Percentiles rank a stretch among this genome's conserved stretches.
These are phyloP conservation scores for Pseudeuparius sepicola DNA, from an alignment of 2,888 invertebrate genomes.

Conservation along the genomic window DNA sequence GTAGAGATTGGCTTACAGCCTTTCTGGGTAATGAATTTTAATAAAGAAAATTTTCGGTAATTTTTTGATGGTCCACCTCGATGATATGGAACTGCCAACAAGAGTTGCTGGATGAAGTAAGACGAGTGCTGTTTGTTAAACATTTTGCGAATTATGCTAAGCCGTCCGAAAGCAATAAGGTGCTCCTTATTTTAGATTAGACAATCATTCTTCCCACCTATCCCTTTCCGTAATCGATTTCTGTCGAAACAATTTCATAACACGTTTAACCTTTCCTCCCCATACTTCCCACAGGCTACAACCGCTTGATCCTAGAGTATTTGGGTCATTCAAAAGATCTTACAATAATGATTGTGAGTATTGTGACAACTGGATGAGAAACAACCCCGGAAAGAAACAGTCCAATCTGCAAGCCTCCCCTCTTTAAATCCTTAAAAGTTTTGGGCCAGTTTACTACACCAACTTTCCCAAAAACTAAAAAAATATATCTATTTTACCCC, in stretches of 20 bases:
- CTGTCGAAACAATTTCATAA: slow-evolving; percentile 11
- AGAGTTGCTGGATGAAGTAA: too few species aligned
- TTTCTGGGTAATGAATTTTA: too few species aligned
- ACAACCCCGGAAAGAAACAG: slow-evolving; percentile 12
- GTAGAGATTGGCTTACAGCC: too few species aligned
- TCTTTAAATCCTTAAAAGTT: too few species aligned
- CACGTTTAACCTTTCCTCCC: slow-evolving; percentile 11
- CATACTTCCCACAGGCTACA: slow-evolving; percentile 13
- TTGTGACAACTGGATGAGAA: slow-evolving; percentile 13
- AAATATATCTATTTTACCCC: too few species aligned
- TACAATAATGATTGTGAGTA: slow-evolving; percentile 12
- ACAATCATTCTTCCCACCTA: slow-evolving; percentile 8
- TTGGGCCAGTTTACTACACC: too few species aligned
- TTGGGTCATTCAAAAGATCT: slow-evolving; percentile 12
- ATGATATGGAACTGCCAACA: slow-evolving; percentile 8
- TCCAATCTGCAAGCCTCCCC: too few species aligned
- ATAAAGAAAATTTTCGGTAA: too few species aligned
- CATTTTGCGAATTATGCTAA: background rate
- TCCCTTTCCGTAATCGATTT: slow-evolving; percentile 10
- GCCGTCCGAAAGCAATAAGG: slow-evolving; percentile 1
- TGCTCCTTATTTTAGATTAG: slow-evolving; percentile 6
- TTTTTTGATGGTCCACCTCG: too few species aligned
- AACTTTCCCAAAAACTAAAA: too few species aligned
- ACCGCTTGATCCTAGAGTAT: slow-evolving; percentile 11
- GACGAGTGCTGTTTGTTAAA: slow-evolving; percentile 1